These are phyloP conservation scores for Sacculina carcini DNA, from an alignment of 2,888 invertebrate genomes.

Conservation along the genomic window DNA sequence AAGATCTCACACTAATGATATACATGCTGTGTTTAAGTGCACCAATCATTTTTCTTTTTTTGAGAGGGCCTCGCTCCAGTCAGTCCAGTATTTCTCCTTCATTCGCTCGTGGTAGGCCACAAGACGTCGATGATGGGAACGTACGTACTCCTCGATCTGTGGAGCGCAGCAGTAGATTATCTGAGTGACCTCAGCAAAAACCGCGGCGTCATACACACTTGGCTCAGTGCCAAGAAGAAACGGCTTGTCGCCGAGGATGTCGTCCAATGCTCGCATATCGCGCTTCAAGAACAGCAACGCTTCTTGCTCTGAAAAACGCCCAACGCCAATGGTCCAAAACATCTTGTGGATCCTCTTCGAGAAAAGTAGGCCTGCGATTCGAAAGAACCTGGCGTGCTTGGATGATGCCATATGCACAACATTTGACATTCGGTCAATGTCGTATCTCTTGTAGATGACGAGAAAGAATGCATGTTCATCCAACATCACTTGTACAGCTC, in stretches of 20 bases:
- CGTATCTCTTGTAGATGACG: background rate
- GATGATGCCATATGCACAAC: background rate
- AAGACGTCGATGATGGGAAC: slow-evolving; percentile 17
- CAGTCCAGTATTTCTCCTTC: slow-evolving; percentile 19
- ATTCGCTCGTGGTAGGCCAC: slow-evolving; percentile 18
- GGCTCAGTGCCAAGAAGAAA: slow-evolving; percentile 19
- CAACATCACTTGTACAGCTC: slow-evolving; percentile 18
- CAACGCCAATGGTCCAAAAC: background rate
- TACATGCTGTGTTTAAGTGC: too few relatives aligned
- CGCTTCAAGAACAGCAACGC: background rate
- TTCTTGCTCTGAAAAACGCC: background rate
- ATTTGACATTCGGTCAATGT: background rate
- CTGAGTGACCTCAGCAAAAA: slow-evolving; percentile 21
- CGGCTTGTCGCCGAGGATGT: slow-evolving; percentile 5
- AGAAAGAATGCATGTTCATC: slow-evolving; percentile 18
- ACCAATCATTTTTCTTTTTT: too few relatives aligned
- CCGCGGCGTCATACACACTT: slow-evolving; percentile 19
- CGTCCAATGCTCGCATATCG: background rate
- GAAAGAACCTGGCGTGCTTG: background rate
- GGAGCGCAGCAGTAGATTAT: slow-evolving; percentile 17
- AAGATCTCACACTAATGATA: too few relatives aligned
- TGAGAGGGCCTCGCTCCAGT: slow-evolving; percentile 18
- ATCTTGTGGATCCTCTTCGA: background rate
- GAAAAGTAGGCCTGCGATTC: background rate
- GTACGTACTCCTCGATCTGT: slow-evolving; percentile 17